Conservation (phyloP, 2,797 vertebrate genomes). For the Xenopus petersii region DNA sequence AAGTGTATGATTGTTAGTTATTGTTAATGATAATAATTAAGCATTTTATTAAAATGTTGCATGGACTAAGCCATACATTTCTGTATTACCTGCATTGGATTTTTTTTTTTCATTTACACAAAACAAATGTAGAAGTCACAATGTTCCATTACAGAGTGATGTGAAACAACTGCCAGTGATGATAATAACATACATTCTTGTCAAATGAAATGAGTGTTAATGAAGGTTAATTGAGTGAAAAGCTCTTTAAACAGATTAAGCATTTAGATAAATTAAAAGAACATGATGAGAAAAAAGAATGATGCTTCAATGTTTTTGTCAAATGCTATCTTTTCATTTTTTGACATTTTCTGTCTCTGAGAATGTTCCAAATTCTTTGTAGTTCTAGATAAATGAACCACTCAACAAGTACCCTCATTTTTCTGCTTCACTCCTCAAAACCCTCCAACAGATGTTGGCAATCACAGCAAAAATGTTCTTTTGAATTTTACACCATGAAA, state of each 20-base stretch:
- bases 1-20: no score
- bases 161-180: constrained; percentile 3
- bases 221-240: constrained; percentile 38
- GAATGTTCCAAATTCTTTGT: no score
- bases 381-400: no score
- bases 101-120: not conserved
- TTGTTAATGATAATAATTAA: no score
- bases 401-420: no score
- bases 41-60: no score
- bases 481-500: no score
- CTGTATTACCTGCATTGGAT: not conserved
- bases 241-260: constrained; percentile 22
- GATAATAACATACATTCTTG: constrained; percentile 28
- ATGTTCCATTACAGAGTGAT: not conserved
- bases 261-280: constrained; percentile 21
- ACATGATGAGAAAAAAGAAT: not conserved
- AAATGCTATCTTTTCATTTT: not conserved
- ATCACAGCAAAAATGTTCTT: no score
- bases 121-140: not conserved
- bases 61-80: no score
- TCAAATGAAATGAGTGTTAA: constrained; percentile 33
- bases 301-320: constrained; percentile 4
- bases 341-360: no score
- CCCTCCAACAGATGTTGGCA: no score
- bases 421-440: no score